Percentiles rank a stretch among this genome's conserved stretches.
phyloP scores from a whole-genome alignment of 2,797 vertebrate genomes.

The Sebastes dallii region DNA sequence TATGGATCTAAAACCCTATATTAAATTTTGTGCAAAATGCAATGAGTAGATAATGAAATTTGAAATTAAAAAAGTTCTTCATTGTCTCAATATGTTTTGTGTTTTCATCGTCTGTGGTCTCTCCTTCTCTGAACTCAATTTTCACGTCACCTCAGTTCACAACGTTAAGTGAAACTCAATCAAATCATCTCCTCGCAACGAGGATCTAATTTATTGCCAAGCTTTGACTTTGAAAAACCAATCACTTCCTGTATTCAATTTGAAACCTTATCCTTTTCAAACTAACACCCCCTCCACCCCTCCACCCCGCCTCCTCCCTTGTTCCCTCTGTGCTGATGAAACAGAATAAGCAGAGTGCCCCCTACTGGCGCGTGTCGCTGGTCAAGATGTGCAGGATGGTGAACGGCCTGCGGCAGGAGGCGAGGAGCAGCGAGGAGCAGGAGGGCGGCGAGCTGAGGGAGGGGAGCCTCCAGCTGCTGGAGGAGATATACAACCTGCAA shows the following conservation, averaged over 20 bases:
- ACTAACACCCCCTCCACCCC: neutral
- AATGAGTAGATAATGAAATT: neutral
- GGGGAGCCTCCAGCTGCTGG: conserved; percentile 83
- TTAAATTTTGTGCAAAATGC: neutral
- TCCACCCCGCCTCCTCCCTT: rapidly evolving
- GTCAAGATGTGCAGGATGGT: conserved; percentile 88
- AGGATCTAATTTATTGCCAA: neutral
- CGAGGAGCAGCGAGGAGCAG: conserved; percentile 79
- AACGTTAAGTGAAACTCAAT: neutral
- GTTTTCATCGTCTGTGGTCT: neutral
- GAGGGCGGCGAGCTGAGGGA: conserved; percentile 76
- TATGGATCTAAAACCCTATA: neutral
- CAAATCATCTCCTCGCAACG: neutral
- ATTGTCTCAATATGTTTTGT: neutral
- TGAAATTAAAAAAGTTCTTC: neutral
- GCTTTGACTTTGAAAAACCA: neutral
- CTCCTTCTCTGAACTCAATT: neutral
- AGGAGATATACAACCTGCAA: conserved; percentile 87
- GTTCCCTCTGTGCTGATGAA: conserved; percentile 73
- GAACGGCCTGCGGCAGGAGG: conserved; percentile 80
- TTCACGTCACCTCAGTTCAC: neutral
- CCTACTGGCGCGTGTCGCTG: conserved; percentile 90
- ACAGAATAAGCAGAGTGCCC: conserved; percentile 85
- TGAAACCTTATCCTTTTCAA: neutral
- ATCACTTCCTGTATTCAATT: neutral